Evolutionary conservation across 2,888 invertebrate genomes (phyloP).

Genomic region (Apeira syringaria): DNA sequence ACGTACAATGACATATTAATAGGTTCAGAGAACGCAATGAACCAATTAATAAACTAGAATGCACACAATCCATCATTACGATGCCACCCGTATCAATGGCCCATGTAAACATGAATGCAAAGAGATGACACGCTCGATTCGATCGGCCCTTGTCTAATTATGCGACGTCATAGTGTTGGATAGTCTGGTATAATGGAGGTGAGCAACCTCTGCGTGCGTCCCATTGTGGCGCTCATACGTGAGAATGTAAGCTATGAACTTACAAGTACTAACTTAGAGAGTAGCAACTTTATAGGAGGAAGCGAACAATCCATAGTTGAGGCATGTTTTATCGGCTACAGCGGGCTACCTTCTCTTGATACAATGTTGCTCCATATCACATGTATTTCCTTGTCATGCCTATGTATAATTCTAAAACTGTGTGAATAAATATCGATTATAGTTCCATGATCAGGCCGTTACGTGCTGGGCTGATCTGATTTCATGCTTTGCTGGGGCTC

Average conservation of each 20-base stretch:
- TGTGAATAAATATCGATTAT: too few relatives aligned
- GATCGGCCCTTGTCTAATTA: slow-evolving; percentile 62
- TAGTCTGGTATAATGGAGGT: slow-evolving; percentile 60
- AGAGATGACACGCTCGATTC: slow-evolving; percentile 40
- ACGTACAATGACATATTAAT: slow-evolving; percentile 26
- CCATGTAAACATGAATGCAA: slow-evolving; percentile 28
- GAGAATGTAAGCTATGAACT: slow-evolving; percentile 51
- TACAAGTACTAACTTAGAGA: slow-evolving; percentile 8
- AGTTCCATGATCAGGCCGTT: too few relatives aligned
- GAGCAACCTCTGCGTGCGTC: slow-evolving; percentile 67
- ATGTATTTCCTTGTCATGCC: too few relatives aligned
- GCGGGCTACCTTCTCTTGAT: too few relatives aligned
- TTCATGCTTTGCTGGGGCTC: too few relatives aligned
- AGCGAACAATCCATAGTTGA: too few relatives aligned
- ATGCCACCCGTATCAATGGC: slow-evolving; percentile 37
- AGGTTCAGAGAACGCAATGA: slow-evolving; percentile 31
- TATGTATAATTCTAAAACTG: too few relatives aligned
- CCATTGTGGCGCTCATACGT: slow-evolving; percentile 68
- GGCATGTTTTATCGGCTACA: too few relatives aligned
- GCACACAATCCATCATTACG: slow-evolving; percentile 29
- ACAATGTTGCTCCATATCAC: too few relatives aligned
- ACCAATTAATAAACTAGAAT: slow-evolving; percentile 40
- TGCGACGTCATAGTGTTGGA: slow-evolving; percentile 64
- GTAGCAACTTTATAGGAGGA: too few relatives aligned
- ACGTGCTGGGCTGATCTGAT: too few relatives aligned